Conservation (phyloP, 2,113 vertebrate genomes). For the Poecile atricapillus region DNA sequence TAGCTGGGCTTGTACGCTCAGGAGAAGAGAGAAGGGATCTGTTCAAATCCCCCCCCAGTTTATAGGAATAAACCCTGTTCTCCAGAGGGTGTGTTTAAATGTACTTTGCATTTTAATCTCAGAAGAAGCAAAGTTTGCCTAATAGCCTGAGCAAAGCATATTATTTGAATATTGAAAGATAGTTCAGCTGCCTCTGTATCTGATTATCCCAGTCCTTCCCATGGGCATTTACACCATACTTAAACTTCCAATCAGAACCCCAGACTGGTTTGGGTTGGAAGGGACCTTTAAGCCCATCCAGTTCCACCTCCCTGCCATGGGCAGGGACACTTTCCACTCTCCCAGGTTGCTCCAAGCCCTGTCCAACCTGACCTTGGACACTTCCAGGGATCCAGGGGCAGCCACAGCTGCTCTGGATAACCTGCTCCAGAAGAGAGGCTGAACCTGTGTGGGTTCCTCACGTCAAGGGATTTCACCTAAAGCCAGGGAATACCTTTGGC, state of each 20-base stretch:
- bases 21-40: background rate
- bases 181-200: background rate
- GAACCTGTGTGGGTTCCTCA: background rate
- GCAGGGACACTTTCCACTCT: background rate
- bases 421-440: background rate
- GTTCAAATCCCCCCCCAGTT: background rate
- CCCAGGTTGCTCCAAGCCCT: background rate
- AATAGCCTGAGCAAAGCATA: background rate
- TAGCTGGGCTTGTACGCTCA: background rate
- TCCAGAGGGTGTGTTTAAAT: background rate
- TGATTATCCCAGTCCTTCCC: background rate
- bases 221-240: background rate
- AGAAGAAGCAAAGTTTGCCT: background rate
- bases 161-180: background rate
- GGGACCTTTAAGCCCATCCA: background rate
- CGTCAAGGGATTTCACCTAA: background rate
- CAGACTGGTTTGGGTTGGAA: background rate
- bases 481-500: background rate
- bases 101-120: background rate
- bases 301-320: background rate
- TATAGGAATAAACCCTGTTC: background rate
- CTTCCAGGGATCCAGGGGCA: background rate
- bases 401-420: background rate
- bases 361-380: background rate
- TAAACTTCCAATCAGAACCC: background rate